phyloP scores from a whole-genome alignment of 2,888 invertebrate species.

The Erannis defoliaria region DNA sequence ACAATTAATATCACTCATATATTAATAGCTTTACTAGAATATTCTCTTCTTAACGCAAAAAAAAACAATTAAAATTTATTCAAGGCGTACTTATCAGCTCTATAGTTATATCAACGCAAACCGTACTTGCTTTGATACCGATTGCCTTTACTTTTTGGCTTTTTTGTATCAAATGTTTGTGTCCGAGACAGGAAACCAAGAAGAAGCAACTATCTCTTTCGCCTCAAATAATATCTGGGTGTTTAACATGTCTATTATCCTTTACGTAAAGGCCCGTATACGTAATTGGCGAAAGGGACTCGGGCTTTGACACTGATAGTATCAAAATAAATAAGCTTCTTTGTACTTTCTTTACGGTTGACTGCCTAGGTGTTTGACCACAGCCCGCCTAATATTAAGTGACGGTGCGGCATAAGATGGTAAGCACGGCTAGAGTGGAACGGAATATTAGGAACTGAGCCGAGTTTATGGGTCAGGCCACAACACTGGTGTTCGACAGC shows the following conservation, averaged over 20 bases:
- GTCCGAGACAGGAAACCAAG: slow-evolving; percentile 40
- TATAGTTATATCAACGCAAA: slow-evolving; percentile 42
- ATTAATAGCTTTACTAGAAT: too few species aligned
- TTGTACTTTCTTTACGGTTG: not conserved
- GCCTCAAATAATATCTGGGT: slow-evolving; percentile 15
- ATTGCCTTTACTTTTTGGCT: slow-evolving; percentile 55
- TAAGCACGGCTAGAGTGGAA: too few species aligned
- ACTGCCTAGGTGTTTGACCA: not conserved
- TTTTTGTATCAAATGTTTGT: slow-evolving; percentile 51
- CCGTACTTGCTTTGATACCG: slow-evolving; percentile 53
- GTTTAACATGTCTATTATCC: slow-evolving; percentile 18
- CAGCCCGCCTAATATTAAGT: too few species aligned
- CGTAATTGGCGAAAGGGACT: slow-evolving; percentile 18
- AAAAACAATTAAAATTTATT: not conserved
- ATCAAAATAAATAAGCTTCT: too few species aligned
- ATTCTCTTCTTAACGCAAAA: not conserved
- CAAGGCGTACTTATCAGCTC: slow-evolving; percentile 51
- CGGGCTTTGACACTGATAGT: not conserved
- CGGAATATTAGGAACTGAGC: too few species aligned
- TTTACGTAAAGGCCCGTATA: slow-evolving; percentile 8
- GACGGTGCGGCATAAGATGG: too few species aligned
- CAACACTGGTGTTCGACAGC: too few species aligned
- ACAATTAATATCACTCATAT: too few species aligned
- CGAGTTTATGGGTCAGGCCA: too few species aligned
- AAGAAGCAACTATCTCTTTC: slow-evolving; percentile 42